phyloP scores from a whole-genome alignment of 2,888 invertebrate species.

The Aleiodes testaceus region DNA sequence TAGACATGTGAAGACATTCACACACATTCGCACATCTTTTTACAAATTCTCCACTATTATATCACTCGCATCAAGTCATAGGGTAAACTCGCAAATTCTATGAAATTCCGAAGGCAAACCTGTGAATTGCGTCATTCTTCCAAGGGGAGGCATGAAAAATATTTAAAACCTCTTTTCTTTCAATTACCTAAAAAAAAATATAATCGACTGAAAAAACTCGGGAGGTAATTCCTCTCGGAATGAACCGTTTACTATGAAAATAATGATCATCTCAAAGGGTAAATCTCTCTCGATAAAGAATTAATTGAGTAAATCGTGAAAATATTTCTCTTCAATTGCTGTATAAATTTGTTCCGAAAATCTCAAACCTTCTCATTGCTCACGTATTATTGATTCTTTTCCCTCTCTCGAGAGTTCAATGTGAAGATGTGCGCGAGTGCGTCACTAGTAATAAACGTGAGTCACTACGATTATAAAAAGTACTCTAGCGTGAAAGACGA shows the following conservation, averaged over 20 bases:
- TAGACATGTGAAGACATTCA: conserved; percentile 5
- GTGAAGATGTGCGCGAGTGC: conserved; percentile 43
- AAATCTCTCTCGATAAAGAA: too few species aligned
- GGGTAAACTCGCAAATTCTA: conserved; percentile 16
- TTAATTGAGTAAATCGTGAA: background rate
- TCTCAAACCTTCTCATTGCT: conserved; percentile 26
- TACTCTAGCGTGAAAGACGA: conserved; percentile 46
- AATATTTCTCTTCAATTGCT: background rate
- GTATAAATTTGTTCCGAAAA: too few species aligned
- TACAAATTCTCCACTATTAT: background rate
- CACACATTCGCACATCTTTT: conserved; percentile 5
- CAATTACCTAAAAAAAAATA: too few species aligned
- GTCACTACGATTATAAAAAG: conserved; percentile 53
- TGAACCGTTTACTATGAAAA: too few species aligned
- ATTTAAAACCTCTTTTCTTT: too few species aligned
- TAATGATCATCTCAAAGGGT: too few species aligned
- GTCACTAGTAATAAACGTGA: conserved; percentile 43
- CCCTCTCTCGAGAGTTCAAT: conserved; percentile 28
- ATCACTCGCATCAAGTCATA: background rate
- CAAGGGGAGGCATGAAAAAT: too few species aligned
- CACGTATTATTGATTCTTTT: conserved; percentile 46
- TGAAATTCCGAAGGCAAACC: too few species aligned
- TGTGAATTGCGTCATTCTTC: too few species aligned
- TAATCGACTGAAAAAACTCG: too few species aligned
- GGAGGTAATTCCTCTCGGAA: too few species aligned